Evolutionary conservation across 1,140 invertebrate species (phyloP).

Genomic region (Diorhabda elongata): DNA sequence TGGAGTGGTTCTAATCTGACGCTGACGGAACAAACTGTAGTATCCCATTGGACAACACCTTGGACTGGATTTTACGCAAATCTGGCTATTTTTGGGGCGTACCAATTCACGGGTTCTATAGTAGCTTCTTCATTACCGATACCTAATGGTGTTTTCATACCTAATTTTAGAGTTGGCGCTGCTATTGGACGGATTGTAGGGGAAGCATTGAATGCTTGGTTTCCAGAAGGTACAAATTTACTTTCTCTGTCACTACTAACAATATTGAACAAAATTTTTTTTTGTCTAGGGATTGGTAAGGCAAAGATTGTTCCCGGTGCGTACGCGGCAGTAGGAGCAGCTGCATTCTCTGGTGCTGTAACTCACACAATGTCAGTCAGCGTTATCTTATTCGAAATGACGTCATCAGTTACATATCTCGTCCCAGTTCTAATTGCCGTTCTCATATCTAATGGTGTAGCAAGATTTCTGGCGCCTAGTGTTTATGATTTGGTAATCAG

Average conservation of each 20-base stretch:
- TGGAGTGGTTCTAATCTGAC: conserved; percentile 78
- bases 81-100: conserved; percentile 75
- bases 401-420: conserved; percentile 82
- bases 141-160: conserved; percentile 92
- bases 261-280: not conserved
- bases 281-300: conserved; percentile 59
- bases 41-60: conserved; percentile 84
- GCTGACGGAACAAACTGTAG: conserved; percentile 76
- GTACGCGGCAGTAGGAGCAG: conserved; percentile 86
- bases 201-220: conserved; percentile 87
- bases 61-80: conserved; percentile 79
- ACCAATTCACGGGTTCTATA: conserved; percentile 89
- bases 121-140: conserved; percentile 91
- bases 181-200: conserved; percentile 86
- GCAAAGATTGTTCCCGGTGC: conserved; percentile 87
- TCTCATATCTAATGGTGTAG: conserved; percentile 88
- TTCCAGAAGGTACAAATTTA: conserved; percentile 57
- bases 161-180: conserved; percentile 90
- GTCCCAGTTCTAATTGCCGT: conserved; percentile 95
- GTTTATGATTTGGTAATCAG: conserved; percentile 97
- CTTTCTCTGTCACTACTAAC: not conserved
- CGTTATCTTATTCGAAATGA: conserved; percentile 98
- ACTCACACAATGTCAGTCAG: conserved; percentile 96
- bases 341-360: conserved; percentile 91
- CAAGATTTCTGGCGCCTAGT: conserved; percentile 88